These are phyloP conservation scores for Aphaenogaster rudis DNA, from an alignment of 1,140 invertebrate species.

Conservation along the genomic window DNA sequence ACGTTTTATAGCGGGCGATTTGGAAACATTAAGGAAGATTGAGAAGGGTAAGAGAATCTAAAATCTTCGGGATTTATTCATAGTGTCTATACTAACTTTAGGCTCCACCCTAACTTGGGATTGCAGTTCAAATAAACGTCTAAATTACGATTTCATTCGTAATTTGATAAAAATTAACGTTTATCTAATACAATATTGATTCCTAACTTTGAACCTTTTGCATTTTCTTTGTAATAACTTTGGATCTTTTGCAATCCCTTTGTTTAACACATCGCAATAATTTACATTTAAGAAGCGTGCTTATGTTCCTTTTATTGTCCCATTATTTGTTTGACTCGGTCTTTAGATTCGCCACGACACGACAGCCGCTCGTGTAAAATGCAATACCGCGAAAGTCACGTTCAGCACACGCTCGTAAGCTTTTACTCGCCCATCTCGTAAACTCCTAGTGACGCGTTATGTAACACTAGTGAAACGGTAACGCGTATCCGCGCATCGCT, in stretches of 20 bases:
- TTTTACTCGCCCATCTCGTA: constrained; percentile 27
- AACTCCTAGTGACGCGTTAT: constrained; percentile 32
- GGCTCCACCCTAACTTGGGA: background rate
- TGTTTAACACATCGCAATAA: background rate
- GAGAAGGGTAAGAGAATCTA: background rate
- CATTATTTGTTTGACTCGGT: constrained; percentile 4
- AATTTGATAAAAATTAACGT: constrained; percentile 4
- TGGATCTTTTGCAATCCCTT: background rate
- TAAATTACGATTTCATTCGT: background rate
- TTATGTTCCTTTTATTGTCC: background rate
- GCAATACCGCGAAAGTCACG: constrained; percentile 31
- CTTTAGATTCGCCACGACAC: constrained; percentile 18
- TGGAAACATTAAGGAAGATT: background rate
- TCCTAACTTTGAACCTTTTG: no score
- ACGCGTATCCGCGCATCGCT: constrained; percentile 36
- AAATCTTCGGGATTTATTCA: background rate
- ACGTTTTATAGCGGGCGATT: background rate
- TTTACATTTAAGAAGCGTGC: background rate
- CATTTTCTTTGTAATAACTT: background rate
- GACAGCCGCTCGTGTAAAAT: constrained; percentile 22
- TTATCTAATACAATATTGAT: background rate
- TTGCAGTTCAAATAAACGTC: background rate
- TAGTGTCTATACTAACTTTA: background rate
- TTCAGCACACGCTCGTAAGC: background rate
- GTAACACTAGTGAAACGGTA: constrained; percentile 64